phyloP scores from a whole-genome alignment of 2,797 vertebrate species.

The Pseudochirops corinnae region DNA sequence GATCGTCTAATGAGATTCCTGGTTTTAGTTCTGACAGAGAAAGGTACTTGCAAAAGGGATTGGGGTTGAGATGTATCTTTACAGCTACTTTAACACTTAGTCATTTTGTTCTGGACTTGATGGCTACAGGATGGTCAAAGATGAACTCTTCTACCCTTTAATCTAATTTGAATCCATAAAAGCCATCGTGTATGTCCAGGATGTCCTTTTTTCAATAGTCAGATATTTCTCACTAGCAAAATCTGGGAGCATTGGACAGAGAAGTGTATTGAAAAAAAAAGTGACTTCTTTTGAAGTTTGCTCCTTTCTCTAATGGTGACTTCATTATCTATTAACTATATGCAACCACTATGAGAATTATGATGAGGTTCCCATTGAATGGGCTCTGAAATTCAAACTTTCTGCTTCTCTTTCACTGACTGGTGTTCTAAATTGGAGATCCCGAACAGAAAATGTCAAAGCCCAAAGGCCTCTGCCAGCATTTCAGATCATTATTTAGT shows the following conservation, averaged over 20 bases:
- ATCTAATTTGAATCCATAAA: conserved; percentile 53
- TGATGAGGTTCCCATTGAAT: background rate
- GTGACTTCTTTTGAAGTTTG: background rate
- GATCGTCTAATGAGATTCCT: background rate
- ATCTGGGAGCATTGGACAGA: background rate
- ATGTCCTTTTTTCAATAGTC: background rate
- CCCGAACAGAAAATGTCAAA: conserved; percentile 58
- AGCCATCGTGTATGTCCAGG: background rate
- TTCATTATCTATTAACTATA: background rate
- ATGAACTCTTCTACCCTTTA: background rate
- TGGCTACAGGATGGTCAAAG: background rate
- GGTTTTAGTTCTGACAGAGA: background rate
- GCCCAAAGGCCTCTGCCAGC: conserved; percentile 13
- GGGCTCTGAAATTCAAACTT: conserved; percentile 19
- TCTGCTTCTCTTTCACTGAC: conserved; percentile 5
- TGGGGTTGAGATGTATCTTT: background rate
- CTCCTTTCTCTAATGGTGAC: background rate
- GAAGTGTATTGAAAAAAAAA: background rate
- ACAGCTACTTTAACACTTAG: background rate
- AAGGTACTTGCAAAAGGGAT: background rate
- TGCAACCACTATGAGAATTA: background rate
- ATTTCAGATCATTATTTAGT: conserved; percentile 56
- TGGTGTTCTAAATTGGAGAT: conserved; percentile 29
- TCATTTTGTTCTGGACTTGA: background rate
- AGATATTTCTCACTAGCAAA: background rate